Percentiles rank a stretch among this genome's conserved stretches.
Evolutionary conservation across 2,888 invertebrate genomes (phyloP).

Genomic region (Drosophila monieri): DNA sequence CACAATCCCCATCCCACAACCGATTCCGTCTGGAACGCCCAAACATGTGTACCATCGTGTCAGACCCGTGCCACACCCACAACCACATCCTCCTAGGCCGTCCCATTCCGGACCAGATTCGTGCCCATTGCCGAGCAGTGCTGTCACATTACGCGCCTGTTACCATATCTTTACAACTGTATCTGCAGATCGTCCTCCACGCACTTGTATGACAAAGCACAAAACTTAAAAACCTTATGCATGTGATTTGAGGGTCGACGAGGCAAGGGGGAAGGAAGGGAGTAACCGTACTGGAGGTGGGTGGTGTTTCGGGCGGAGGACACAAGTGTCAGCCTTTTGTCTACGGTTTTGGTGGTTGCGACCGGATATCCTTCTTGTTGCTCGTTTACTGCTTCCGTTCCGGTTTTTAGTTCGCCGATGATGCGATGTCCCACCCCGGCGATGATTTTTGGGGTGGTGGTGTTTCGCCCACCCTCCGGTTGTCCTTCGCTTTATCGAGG

Average conservation of each 20-base stretch:
- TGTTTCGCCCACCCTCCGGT: slow-evolving; percentile 49
- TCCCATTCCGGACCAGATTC: slow-evolving; percentile 4
- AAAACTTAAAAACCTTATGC: slow-evolving; percentile 79
- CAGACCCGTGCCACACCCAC: neutral
- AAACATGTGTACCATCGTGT: slow-evolving; percentile 68
- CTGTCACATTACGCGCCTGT: slow-evolving; percentile 76
- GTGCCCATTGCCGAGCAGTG: slow-evolving; percentile 42
- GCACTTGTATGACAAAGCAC: slow-evolving; percentile 78
- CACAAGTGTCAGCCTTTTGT: slow-evolving; percentile 56
- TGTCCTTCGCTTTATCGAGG: slow-evolving; percentile 20
- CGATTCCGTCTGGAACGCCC: slow-evolving; percentile 54
- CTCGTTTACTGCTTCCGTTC: slow-evolving; percentile 67
- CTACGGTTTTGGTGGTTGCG: slow-evolving; percentile 48
- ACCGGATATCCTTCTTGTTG: slow-evolving; percentile 32
- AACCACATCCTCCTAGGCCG: slow-evolving; percentile 2
- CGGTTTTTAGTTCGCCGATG: slow-evolving; percentile 63
- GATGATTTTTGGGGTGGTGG: slow-evolving; percentile 30
- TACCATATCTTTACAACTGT: slow-evolving; percentile 78
- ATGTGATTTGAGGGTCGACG: slow-evolving; percentile 66
- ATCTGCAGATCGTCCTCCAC: slow-evolving; percentile 73
- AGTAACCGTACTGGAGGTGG: slow-evolving; percentile 9
- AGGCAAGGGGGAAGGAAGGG: slow-evolving; percentile 5
- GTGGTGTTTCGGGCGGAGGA: slow-evolving; percentile 26
- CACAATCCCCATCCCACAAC: slow-evolving; percentile 17
- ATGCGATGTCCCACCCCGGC: slow-evolving; percentile 42